Base-by-base conservation (phyloP, 2,797 vertebrate species). In the Syngnathus acus region DNA sequence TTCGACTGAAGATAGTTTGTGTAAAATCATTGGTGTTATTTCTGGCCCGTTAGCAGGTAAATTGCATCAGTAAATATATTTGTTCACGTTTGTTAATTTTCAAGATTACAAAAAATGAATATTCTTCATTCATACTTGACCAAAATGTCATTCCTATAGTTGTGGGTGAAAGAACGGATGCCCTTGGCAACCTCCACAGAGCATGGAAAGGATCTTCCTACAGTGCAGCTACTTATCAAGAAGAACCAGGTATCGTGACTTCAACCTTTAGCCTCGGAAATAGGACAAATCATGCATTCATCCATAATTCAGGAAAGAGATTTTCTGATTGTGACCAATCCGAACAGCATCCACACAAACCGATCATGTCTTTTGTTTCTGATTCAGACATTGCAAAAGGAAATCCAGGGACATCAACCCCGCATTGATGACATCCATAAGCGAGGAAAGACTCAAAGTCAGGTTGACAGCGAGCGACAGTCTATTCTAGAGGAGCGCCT, bases 401-500 rank as follows among this genome's bases (percentile, higher is more conserved):
- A 98, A 87, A 94, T 98, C 65, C 95, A 95, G 80, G 96, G 96
- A 65, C 96, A 97, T 32, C 93, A 95, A 82, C 96, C 94, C 0
- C 92, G 96, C 14, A 95, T 96, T 0, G 90, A 94, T 1, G 95
- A 97, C 80, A 94, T 97, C 21, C 91, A 92, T 1, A 90, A 89
- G 65, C 89, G 82, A 11, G 89, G 88, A 2, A 72, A 91, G 78
- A 84, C 88, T 0, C 78, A 90, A 6, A 88, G 81, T 55, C 82
- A 89, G 78, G 86, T 90, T 0, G 90, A 89, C 0, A 84, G 84
- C 1, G 86, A 91, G 26, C 90, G 91, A 3, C 91, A 89, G 0
- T 86, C 85, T 32, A 90, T 85, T 69, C 86, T 94, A 42, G 86
- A 90, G 14, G 89, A 86, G 16, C 89, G 92, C 0, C 89, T 94